Evolutionary conservation across 2,797 vertebrate species (phyloP), one percentile per base, ranked within the genome.

Genomic region (Cossypha caffra): DNA sequence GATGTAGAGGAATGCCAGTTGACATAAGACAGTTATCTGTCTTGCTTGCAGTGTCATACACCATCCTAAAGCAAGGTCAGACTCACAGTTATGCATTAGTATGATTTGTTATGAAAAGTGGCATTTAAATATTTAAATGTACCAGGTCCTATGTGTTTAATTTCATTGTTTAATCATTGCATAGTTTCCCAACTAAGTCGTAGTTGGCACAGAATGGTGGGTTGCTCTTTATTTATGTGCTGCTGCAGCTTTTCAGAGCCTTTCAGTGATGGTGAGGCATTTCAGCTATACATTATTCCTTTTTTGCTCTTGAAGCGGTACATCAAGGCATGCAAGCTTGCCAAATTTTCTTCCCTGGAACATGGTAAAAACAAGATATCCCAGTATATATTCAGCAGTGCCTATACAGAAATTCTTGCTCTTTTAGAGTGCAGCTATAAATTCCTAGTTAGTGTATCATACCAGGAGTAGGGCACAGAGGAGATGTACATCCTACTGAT

Each of bases 121-220:
- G 90, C 96, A 97, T 97, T 98, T 98, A 98, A 98, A 98, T 98
- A 98, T 98, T 98, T 98, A 98, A 98, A 97, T 97, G 63, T 97
- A 98, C 95, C 97, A 96, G 97, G 97, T 96, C 93, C 86, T 96
- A 97, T 98, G 97, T 98, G 98, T 98, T 98, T 98, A 97, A 98
- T 97, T 98, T 98, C 96, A 97, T 97, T 98, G 98, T 98, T 98
- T 98, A 98, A 97, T 97, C 88, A 86, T 76, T 78, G 93, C 98
- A 98, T 98, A 98, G 91, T 98, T 98, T 98, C 96, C 98, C 98
- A 98, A 84, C 95, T 98, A 98, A 98, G 98, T 98, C 97, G 97
- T 94, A 93, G 96, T 88, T 98, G 92, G 97, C 97, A 91, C 84
- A 52, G 78, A 89, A 86, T 40, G 18, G 76, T 95, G 85, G 93